Conservation (phyloP, 2,888 invertebrate species). For the Sphecodes monilicornis region DNA sequence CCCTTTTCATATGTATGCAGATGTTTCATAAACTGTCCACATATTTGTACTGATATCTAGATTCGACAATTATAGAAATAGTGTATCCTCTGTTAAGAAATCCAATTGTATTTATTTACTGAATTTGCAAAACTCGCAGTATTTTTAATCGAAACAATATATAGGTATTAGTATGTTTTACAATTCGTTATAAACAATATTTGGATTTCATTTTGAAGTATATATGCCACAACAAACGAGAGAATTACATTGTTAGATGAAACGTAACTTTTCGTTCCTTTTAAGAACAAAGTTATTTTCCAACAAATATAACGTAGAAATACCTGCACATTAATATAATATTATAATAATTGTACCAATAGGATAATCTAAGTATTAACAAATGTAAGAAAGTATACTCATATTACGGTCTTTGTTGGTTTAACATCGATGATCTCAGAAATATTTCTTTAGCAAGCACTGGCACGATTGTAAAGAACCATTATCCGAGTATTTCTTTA, state of each 20-base stretch:
- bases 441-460: background rate
- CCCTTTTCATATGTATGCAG: background rate
- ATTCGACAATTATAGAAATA: too few relatives aligned
- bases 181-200: too few relatives aligned
- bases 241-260: background rate
- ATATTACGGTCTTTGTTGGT: background rate
- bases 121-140: background rate
- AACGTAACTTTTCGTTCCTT: background rate
- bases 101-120: background rate
- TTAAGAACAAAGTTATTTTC: background rate
- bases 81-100: background rate
- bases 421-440: background rate
- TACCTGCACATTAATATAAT: background rate
- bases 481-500: conserved; percentile 6
- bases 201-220: too few relatives aligned
- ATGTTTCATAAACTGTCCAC: too few relatives aligned
- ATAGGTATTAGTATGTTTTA: too few relatives aligned
- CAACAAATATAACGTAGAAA: background rate
- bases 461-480: background rate
- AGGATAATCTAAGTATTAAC: background rate
- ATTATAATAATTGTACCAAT: background rate
- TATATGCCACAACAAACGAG: too few relatives aligned
- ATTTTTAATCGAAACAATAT: too few relatives aligned
- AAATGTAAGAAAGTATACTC: background rate
- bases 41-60: too few relatives aligned